Base-by-base conservation (phyloP, 2,113 vertebrate genomes). In the Pachypanchax playfairii region DNA sequence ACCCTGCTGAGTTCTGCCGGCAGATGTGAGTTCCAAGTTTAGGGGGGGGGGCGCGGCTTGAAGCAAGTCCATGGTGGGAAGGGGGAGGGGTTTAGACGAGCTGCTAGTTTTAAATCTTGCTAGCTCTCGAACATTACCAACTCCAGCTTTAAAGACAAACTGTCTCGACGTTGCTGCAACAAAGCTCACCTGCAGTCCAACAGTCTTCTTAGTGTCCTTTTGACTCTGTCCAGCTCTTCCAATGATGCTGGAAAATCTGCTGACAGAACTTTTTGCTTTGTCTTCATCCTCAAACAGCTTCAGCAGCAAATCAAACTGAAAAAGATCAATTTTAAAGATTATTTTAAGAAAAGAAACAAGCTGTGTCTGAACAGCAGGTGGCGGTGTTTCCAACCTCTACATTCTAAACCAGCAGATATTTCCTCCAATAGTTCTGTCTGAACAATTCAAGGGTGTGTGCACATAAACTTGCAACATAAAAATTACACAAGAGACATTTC, bases 191-290 rank as follows among this genome's bases (percentile, higher is more conserved):
- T 99, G 96, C 71, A 94, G 93, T 7, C 97, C 96, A 60, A 98
- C 96, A 0, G 94, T 98, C 83, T 96, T 98, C 89, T 94, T 97
- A 41, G 94, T 94, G 26, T 94, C 94, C 73, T 92, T 95, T 83
- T 90, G 92, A 2, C 83, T 62, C 43, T 90, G 93, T 0, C 88
- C 90, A 2, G 84, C 75, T 48, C 89, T 90, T 39, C 90, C 87
- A 80, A 17, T 33, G 15, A 1, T 26, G 47, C 61, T 92, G 82
- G 75, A 77, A 39, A 4, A 92, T 85, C 74, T 94, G 89, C 50
- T 91, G 0, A 85, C 85, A 7, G 91, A 92, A 56, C 88, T 91
- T 56, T 87, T 65, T 25, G 78, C 61, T 48, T 90, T 93, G 54
- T 94, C 93, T 25, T 96, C 94, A 13, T 95, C 94, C 58, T 93